A percentile compares a stretch with the other conserved stretches of the same genome.
These are phyloP conservation scores for Balaeniceps rex DNA, from an alignment of 2,113 vertebrate species.

Conservation along the genomic window DNA sequence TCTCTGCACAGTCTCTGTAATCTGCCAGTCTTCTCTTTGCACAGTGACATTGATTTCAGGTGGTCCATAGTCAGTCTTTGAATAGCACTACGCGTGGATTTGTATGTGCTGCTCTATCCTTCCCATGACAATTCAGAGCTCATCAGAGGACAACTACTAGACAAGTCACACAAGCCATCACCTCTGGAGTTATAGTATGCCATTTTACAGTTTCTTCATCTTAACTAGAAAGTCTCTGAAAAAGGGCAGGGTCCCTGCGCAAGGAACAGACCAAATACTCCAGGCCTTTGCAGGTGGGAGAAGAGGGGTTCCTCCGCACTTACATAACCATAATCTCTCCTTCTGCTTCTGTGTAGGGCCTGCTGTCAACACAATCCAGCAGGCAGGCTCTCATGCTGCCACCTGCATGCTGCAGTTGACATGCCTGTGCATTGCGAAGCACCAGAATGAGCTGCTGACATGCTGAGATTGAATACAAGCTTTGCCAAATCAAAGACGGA, in stretches of 20 bases:
- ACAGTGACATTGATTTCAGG: background rate
- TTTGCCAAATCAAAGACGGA: background rate
- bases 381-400: background rate
- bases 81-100: background rate
- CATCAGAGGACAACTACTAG: background rate
- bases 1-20: background rate
- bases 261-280: background rate
- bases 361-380: background rate
- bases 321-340: fast-evolving
- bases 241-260: background rate
- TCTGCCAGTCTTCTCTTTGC: background rate
- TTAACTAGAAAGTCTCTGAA: background rate
- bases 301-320: background rate
- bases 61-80: background rate
- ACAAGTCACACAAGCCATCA: background rate
- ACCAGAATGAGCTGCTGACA: background rate
- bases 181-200: background rate
- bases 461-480: fast-evolving
- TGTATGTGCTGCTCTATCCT: background rate
- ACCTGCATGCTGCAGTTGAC: fast-evolving
- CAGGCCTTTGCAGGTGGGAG: background rate
- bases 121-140: background rate
- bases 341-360: background rate
- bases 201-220: background rate
- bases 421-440: background rate